Conservation (phyloP, 2,888 invertebrate genomes). For the Leptopterna dolabrata region DNA sequence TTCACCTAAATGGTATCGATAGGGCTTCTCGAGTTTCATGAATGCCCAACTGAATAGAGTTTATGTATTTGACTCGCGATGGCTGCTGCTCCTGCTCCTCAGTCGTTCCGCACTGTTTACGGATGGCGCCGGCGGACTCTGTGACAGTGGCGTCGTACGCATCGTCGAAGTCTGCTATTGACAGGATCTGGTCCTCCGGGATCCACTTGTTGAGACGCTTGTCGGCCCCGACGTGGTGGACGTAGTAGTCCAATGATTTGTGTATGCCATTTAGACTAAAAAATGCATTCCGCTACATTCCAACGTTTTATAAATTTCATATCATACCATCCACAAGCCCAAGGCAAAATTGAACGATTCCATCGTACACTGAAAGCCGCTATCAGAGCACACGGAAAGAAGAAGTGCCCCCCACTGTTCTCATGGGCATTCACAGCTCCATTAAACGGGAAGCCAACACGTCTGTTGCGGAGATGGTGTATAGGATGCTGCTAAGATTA, state of each 20-base stretch:
- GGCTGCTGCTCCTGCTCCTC: slow-evolving; percentile 72
- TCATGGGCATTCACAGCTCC: no score
- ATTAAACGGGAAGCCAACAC: no score
- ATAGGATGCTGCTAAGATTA: no score
- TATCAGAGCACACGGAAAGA: no score
- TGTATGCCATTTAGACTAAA: no score
- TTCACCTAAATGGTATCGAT: slow-evolving; percentile 86
- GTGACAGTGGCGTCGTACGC: background rate
- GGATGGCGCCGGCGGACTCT: background rate
- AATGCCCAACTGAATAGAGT: slow-evolving; percentile 88
- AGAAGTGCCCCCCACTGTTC: no score
- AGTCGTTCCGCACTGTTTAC: background rate
- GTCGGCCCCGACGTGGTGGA: slow-evolving; percentile 96
- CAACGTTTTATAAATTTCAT: no score
- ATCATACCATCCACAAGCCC: no score
- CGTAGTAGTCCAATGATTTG: slow-evolving; percentile 81
- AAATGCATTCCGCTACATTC: no score
- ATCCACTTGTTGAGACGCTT: slow-evolving; percentile 97
- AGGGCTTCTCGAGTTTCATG: slow-evolving; percentile 92
- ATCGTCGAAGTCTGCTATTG: background rate
- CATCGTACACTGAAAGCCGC: no score
- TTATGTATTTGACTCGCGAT: slow-evolving; percentile 97
- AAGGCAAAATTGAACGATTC: no score
- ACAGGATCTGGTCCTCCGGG: slow-evolving; percentile 66
- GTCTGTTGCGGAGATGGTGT: no score